Percentiles rank a stretch among this genome's conserved stretches.
Conservation (phyloP, 2,888 invertebrate species). For the Branchipolynoe longqiensis region DNA sequence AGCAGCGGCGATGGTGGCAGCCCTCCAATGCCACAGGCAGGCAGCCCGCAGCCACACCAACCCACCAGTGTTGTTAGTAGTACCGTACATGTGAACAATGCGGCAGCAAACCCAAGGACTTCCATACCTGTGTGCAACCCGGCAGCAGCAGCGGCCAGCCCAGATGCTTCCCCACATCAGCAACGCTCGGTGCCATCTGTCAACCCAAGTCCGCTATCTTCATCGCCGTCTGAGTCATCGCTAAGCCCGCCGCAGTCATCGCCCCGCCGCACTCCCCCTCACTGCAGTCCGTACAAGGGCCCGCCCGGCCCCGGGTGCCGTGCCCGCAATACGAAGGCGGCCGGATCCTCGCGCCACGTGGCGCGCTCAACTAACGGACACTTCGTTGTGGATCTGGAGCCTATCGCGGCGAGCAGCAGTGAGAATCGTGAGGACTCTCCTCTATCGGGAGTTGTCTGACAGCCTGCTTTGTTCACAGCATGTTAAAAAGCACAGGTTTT, state of each 20-base stretch:
- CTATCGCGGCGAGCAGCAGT: neutral
- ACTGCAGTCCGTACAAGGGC: constrained; percentile 17
- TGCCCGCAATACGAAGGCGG: neutral
- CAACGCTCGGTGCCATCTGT: too few relatives aligned
- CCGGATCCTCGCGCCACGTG: neutral
- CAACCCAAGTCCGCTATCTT: too few relatives aligned
- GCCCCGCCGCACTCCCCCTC: neutral
- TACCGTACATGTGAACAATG: constrained; percentile 5
- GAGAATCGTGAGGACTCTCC: neutral
- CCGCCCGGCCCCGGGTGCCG: neutral
- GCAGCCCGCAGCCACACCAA: neutral
- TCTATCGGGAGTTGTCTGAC: neutral
- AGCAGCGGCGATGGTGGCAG: too few relatives aligned
- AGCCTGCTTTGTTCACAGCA: constrained; percentile 24
- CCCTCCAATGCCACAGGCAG: neutral
- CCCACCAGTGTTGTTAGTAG: neutral
- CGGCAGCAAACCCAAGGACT: constrained; percentile 8
- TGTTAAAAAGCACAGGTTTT: too few relatives aligned
- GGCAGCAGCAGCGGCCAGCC: too few relatives aligned
- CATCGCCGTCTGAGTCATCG: neutral
- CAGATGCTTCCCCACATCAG: too few relatives aligned
- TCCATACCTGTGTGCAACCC: neutral
- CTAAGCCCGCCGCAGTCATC: constrained; percentile 1
- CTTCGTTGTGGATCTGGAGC: constrained; percentile 12
- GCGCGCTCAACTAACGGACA: constrained; percentile 16